Base-by-base conservation (phyloP, 2,113 vertebrate species). In the Alaudala cheleensis region DNA sequence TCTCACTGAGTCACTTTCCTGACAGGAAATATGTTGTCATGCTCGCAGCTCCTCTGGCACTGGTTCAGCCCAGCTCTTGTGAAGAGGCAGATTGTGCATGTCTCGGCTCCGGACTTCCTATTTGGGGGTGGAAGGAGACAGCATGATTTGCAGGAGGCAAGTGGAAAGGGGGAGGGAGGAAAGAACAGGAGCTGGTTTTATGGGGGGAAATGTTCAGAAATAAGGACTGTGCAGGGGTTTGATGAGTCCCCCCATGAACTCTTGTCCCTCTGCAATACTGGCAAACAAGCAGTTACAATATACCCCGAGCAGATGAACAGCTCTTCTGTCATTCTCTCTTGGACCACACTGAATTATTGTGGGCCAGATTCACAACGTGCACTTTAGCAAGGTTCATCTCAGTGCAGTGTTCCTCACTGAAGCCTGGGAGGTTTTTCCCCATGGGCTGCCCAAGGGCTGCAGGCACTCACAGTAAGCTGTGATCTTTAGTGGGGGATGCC, bases 11-110 rank as follows among this genome's bases (percentile, higher is more conserved):
- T 98, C 97, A 97, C 92, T 92, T 83, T 82, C 79, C 94, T 94
- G 93, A 96, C 97, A 98, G 97, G 97, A 98, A 98, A 95, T 97
- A 96, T 97, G 97, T 87, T 97, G 97, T 98, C 97, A 98, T 96
- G 81, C 94, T 96, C 73, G 6, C 90, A 33, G 95, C 92, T 97
- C 95, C 91, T 94, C 96, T 98, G 97, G 97, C 97, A 93, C 86
- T 31, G 39, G 10, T 80, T 98, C 97, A 97, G 94, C 86, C 88
- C 94, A 51, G 91, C 94, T 96, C 96, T 96, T 86, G 94, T 98
- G 97, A 98, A 98, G 97, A 97, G 97, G 97, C 97, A 90, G 96
- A 98, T 98, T 98, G 98, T 98, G 95, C 96, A 96, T 14, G 80
- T 94, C 72, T 97, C 87, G 11, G 94, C 91, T 90, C 92, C 10